These are phyloP conservation scores for Hydrotaea cyrtoneurina DNA, from an alignment of 2,888 invertebrate genomes.

Conservation along the genomic window DNA sequence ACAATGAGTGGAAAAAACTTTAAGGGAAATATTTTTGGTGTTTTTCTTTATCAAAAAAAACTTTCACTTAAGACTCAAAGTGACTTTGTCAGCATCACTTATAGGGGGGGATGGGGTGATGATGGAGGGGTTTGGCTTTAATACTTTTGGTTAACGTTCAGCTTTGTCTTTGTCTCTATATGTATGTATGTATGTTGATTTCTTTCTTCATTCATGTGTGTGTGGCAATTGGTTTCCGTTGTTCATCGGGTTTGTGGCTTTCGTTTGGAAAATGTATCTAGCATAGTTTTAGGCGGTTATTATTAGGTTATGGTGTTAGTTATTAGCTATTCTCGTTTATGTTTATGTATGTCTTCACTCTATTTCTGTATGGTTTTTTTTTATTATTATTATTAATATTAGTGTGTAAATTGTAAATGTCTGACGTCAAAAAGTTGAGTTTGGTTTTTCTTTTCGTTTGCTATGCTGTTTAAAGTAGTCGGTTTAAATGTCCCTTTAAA, in stretches of 20 bases:
- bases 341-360: neutral
- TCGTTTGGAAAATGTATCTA: neutral
- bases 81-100: neutral
- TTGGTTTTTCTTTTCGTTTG: slow-evolving; percentile 40
- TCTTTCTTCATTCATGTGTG: neutral
- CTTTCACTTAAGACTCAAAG: too few species aligned
- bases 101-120: neutral
- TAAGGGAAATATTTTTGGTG: neutral
- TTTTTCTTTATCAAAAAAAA: too few species aligned
- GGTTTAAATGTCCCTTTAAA: slow-evolving; percentile 58
- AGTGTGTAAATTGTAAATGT: slow-evolving; percentile 34
- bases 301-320: slow-evolving; percentile 2
- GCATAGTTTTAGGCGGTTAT: slow-evolving; percentile 27
- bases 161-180: neutral
- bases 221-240: slow-evolving; percentile 18
- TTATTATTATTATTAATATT: neutral
- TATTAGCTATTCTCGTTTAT: slow-evolving; percentile 20
- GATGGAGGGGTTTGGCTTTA: neutral
- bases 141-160: too few species aligned
- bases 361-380: neutral
- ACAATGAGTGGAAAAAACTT: neutral
- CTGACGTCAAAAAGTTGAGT: slow-evolving; percentile 50
- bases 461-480: slow-evolving; percentile 55
- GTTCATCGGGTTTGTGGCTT: slow-evolving; percentile 13
- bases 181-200: neutral